These are phyloP conservation scores for Spilarctia lutea DNA, from an alignment of 2,888 invertebrate species.

Conservation along the genomic window DNA sequence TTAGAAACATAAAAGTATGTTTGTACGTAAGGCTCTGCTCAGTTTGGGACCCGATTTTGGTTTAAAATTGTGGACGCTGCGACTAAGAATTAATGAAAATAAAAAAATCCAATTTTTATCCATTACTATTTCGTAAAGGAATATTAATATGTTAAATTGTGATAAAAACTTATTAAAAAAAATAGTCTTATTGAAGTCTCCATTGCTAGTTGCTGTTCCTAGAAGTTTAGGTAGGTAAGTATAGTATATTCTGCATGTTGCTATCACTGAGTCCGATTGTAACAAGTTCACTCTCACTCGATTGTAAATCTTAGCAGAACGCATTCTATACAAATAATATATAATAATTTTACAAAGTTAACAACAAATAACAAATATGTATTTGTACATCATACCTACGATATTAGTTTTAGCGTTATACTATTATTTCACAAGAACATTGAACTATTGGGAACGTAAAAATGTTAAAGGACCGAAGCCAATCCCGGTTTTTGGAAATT, in stretches of 20 bases:
- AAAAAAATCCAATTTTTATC: too few species aligned
- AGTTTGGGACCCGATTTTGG: too few species aligned
- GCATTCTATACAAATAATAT: background rate
- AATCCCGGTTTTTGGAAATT: conserved; percentile 51
- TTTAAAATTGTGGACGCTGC: too few species aligned
- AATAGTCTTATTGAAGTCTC: background rate
- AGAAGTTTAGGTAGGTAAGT: background rate
- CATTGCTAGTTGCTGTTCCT: background rate
- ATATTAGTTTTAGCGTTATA: background rate
- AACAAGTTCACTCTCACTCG: background rate
- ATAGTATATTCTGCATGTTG: background rate
- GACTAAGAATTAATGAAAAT: too few species aligned
- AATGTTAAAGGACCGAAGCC: conserved; percentile 58
- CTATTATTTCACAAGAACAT: conserved; percentile 1
- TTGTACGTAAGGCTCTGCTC: too few species aligned
- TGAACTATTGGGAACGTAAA: conserved; percentile 6
- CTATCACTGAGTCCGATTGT: background rate
- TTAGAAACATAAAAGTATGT: too few species aligned
- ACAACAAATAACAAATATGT: background rate
- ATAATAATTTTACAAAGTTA: background rate
- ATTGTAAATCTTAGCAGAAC: background rate
- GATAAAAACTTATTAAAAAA: background rate
- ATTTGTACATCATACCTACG: background rate
- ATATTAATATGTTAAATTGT: background rate
- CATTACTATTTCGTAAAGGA: background rate